These are phyloP conservation scores for Zoroaster sp. DNA, from an alignment of 53 echinoderm and acorn worm species.

Conservation along the genomic window DNA sequence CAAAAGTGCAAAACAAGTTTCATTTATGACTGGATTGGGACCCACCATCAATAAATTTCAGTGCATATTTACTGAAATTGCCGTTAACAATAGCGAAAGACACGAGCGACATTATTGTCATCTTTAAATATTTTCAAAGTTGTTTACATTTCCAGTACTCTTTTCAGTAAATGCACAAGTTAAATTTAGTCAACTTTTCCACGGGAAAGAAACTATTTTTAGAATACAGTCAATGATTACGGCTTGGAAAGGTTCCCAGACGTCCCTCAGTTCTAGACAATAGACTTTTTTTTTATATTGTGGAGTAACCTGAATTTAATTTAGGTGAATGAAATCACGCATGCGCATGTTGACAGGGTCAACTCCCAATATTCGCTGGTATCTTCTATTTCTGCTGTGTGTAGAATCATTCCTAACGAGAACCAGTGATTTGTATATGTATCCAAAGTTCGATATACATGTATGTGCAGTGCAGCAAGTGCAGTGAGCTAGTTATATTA, in stretches of 20 bases:
- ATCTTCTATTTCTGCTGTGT: not conserved
- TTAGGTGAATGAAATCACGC: not conserved
- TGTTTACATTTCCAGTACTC: too few species aligned
- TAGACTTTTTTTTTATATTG: not conserved
- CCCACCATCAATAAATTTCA: too few species aligned
- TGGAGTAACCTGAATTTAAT: not conserved
- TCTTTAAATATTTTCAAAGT: too few species aligned
- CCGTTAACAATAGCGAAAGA: too few species aligned
- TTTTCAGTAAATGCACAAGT: too few species aligned
- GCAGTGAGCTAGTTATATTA: not conserved
- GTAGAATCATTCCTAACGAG: not conserved
- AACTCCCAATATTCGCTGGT: constrained; percentile 35
- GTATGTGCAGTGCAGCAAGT: not conserved
- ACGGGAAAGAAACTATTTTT: not conserved
- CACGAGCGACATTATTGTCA: too few species aligned
- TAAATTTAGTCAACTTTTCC: not conserved
- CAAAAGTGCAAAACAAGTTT: too few species aligned
- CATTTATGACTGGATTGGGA: too few species aligned
- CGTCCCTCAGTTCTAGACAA: not conserved
- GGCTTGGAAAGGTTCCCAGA: constrained; percentile 6
- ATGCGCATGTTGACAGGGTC: not conserved
- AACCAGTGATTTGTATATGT: not conserved
- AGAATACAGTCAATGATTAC: not conserved
- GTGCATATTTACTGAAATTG: too few species aligned
- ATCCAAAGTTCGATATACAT: not conserved